Conservation (phyloP, 2,888 invertebrate genomes). For the Athrips mouffetella region DNA sequence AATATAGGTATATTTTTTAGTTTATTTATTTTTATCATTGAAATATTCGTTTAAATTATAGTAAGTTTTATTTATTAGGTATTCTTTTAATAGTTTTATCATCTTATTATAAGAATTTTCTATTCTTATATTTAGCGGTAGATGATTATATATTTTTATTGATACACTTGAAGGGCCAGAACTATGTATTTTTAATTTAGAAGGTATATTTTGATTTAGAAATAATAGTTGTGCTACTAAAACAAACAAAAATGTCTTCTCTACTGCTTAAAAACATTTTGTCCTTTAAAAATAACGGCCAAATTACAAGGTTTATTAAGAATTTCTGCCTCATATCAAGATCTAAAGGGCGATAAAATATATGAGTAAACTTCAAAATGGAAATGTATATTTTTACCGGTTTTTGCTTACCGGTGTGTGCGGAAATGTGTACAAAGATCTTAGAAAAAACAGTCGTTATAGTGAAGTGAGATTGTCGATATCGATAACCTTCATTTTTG, state of each 20-base stretch:
- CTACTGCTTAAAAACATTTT: background rate
- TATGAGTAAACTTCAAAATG: background rate
- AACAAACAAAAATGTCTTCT: background rate
- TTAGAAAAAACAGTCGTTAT: constrained; percentile 18
- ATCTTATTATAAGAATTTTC: no score
- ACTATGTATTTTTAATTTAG: no score
- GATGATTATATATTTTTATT: no score
- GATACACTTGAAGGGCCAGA: no score
- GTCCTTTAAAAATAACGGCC: background rate
- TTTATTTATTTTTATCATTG: no score
- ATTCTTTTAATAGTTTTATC: no score
- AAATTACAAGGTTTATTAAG: background rate
- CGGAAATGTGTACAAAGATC: constrained; percentile 49
- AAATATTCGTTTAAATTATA: no score
- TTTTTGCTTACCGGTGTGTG: constrained; percentile 35
- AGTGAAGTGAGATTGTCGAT: background rate
- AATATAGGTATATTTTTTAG: no score
- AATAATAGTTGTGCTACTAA: background rate
- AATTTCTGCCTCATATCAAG: background rate
- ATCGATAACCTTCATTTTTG: background rate
- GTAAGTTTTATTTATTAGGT: no score
- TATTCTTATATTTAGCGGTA: no score
- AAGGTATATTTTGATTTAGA: background rate
- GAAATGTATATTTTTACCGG: constrained; percentile 14
- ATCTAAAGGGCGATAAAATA: background rate